Base-by-base conservation (phyloP, 1,140 invertebrate genomes). In the Polypedilum pembai region DNA sequence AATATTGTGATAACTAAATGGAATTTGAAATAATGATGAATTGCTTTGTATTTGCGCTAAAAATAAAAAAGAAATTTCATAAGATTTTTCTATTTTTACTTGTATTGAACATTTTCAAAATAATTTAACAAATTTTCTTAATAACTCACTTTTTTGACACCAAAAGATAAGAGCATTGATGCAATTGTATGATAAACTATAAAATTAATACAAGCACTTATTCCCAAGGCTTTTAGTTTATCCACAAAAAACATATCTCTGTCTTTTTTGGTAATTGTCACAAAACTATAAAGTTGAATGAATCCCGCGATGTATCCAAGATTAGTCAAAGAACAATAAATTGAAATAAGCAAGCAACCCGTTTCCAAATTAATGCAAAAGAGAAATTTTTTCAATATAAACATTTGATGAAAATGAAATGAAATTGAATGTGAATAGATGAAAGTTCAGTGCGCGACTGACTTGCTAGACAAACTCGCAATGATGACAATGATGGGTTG, bases 221-320 rank as follows among this genome's bases (percentile, higher is more conserved):
- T 56, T 56, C 45, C 45, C 45, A 56, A 56, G 12, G 45, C 45
- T n/a, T 56, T 56, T 15, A 56, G 15, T n/a, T 56, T 56, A 56
- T 56, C 45, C 45, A 56, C 45, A 56, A 56, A 56, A 12, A 56
- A n/a, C 45, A 56, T 56, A 15, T 56, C 45, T n/a, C n/a, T 56
- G 3, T 56, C 45, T n/a, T 56, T 12, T n/a, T 56, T 56, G 4
- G 45, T 56, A 15, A 56, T 56, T 56, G 10, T 8, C 4, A 56
- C 45, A 56, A 56, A 56, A 15, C 12, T 56, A 56, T 56, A 56
- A 12, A 56, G n/a, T n/a, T n/a, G n/a, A 12, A 56, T 4, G 15
- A 56, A 12, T 56, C 10, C 45, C 12, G n/a, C 12, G n/a, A n/a
- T n/a, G 15, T 56, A 56, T n/a, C 3, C 12, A 15, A 56, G 12